These are phyloP conservation scores for Entomyzon cyanotis DNA, from an alignment of 2,113 vertebrate species.

Conservation along the genomic window DNA sequence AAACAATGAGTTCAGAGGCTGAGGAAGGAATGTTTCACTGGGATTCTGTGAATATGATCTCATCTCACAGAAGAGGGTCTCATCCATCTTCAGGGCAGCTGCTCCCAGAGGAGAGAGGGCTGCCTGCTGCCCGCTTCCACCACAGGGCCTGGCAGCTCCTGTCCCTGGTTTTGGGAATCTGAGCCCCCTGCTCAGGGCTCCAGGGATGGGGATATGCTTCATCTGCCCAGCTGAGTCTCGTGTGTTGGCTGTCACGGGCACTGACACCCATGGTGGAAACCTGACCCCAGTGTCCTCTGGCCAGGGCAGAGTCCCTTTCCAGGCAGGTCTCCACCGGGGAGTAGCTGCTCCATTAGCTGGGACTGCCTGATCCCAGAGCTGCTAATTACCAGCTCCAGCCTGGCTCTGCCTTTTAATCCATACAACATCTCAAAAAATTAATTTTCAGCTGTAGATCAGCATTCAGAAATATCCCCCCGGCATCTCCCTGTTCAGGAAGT, in stretches of 20 bases:
- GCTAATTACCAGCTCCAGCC: not conserved
- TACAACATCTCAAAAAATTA: not conserved
- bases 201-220: not conserved
- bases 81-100: not conserved
- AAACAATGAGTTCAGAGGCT: not conserved
- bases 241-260: not conserved
- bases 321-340: not conserved
- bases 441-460: not conserved
- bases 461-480: not conserved
- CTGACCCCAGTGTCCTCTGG: accelerated
- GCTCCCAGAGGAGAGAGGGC: not conserved
- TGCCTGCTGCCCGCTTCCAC: accelerated
- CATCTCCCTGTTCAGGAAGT: not conserved
- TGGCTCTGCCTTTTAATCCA: slow-evolving; percentile 9
- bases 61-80: not conserved
- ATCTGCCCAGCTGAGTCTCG: accelerated
- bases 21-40: not conserved
- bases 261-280: not conserved
- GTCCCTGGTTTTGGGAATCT: no score
- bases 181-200: not conserved
- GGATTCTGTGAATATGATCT: not conserved
- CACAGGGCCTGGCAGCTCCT: not conserved
- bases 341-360: not conserved
- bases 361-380: not conserved
- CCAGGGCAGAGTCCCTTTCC: not conserved